Evolutionary conservation across 2,888 invertebrate genomes (phyloP).

Genomic region (Oxystoma pomonae): DNA sequence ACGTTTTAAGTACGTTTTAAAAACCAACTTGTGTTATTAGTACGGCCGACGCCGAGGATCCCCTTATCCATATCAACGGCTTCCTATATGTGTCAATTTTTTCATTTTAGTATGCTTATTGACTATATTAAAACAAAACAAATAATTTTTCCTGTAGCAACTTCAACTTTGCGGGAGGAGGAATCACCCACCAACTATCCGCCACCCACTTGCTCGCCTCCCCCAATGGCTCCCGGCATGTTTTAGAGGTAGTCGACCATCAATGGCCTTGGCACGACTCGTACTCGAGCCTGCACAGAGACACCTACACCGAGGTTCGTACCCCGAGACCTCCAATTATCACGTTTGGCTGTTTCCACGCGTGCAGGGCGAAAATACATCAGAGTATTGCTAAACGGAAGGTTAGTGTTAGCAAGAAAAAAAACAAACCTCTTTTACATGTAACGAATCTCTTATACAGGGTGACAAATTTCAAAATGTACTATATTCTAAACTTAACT

Average conservation of each 20-base stretch:
- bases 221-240: conserved; percentile 68
- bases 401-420: conserved; percentile 48
- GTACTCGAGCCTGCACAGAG: conserved; percentile 43
- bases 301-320: conserved; percentile 44
- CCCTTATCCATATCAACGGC: too few relatives aligned
- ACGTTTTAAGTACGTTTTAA: too few relatives aligned
- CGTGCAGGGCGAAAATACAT: conserved; percentile 69
- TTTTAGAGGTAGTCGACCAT: conserved; percentile 56
- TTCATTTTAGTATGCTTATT: too few relatives aligned
- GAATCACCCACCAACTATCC: conserved; percentile 78
- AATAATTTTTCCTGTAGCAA: conserved; percentile 14
- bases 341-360: conserved; percentile 72
- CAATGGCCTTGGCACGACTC: conserved; percentile 51
- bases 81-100: too few relatives aligned
- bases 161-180: conserved; percentile 49
- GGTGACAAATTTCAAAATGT: too few relatives aligned
- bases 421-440: neutral
- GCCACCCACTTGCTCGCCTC: conserved; percentile 79
- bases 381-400: conserved; percentile 78
- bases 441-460: too few relatives aligned
- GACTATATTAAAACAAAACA: too few relatives aligned
- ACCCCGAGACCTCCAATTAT: conserved; percentile 50
- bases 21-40: too few relatives aligned
- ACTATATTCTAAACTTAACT: too few relatives aligned
- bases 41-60: too few relatives aligned